Evolutionary conservation across 2,797 vertebrate species (phyloP).

Genomic region (Karalla daura): DNA sequence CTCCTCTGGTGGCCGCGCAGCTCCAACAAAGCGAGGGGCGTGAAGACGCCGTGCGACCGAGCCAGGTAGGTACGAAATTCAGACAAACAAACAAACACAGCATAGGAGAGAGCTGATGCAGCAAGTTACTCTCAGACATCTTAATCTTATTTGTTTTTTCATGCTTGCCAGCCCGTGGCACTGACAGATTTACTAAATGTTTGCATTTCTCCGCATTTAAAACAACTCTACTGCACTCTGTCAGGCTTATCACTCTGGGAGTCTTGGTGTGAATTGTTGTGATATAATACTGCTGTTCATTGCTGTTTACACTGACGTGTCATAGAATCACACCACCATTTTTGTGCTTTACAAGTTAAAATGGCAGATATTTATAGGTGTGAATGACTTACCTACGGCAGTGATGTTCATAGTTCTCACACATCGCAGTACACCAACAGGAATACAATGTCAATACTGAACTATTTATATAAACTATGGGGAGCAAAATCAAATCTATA

Average conservation of each 20-base stretch:
- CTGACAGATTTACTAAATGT: constrained; percentile 40
- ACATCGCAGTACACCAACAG: not conserved
- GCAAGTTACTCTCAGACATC: constrained; percentile 33
- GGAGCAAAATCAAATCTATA: constrained; percentile 29
- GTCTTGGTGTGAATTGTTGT: not conserved
- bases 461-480: not conserved
- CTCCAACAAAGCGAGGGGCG: constrained; percentile 48
- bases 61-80: constrained; percentile 34
- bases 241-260: not conserved
- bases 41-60: constrained; percentile 42
- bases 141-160: constrained; percentile 40
- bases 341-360: not conserved
- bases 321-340: too few species aligned
- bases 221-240: constrained; percentile 16
- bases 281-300: constrained; percentile 6
- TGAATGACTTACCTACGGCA: not conserved
- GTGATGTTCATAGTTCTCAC: too few species aligned
- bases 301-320: constrained; percentile 7
- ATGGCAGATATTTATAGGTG: not conserved
- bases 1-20: constrained; percentile 68
- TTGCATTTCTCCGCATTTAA: constrained; percentile 23
- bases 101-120: constrained; percentile 50
- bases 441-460: not conserved
- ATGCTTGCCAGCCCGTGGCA: constrained; percentile 24
- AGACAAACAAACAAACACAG: constrained; percentile 48